phyloP scores from a whole-genome alignment of 2,888 invertebrate species.

The Pseudanteris insignis region DNA sequence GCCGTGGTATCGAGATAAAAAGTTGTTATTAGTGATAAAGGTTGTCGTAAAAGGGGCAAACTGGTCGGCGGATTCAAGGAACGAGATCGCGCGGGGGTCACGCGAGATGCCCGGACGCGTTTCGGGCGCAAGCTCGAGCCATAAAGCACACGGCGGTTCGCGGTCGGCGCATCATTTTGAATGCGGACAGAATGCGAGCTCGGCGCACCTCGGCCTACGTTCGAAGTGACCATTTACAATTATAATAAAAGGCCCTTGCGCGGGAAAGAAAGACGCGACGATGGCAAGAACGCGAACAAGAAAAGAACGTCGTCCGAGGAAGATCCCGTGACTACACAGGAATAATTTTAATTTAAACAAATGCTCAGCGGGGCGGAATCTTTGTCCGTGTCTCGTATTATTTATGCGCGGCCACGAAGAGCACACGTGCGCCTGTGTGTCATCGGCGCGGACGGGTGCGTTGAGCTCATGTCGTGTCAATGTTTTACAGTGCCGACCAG shows the following conservation, averaged over 20 bases:
- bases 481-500: conserved; percentile 59
- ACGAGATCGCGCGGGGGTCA: too few species aligned
- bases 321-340: conserved; percentile 48
- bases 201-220: conserved; percentile 40
- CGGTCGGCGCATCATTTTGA: conserved; percentile 22
- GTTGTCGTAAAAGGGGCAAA: conserved; percentile 52
- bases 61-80: conserved; percentile 37
- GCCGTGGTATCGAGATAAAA: conserved; percentile 53
- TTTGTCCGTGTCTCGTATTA: conserved; percentile 66
- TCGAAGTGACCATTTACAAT: conserved; percentile 58
- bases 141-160: conserved; percentile 49
- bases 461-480: conserved; percentile 55
- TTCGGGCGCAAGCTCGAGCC: conserved; percentile 47
- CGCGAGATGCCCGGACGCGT: conserved; percentile 43
- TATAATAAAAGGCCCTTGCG: conserved; percentile 56
- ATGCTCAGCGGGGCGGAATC: conserved; percentile 65
- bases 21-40: conserved; percentile 57
- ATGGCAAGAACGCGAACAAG: conserved; percentile 45
- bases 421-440: conserved; percentile 66
- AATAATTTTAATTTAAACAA: conserved; percentile 67
- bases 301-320: conserved; percentile 32
- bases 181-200: conserved; percentile 26
- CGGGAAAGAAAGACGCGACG: conserved; percentile 31
- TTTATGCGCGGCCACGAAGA: conserved; percentile 64
- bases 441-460: conserved; percentile 60